A percentile compares a stretch with the other conserved stretches of the same genome.
Conservation (phyloP, 2,888 invertebrate species). For the Apamea monoglypha region DNA sequence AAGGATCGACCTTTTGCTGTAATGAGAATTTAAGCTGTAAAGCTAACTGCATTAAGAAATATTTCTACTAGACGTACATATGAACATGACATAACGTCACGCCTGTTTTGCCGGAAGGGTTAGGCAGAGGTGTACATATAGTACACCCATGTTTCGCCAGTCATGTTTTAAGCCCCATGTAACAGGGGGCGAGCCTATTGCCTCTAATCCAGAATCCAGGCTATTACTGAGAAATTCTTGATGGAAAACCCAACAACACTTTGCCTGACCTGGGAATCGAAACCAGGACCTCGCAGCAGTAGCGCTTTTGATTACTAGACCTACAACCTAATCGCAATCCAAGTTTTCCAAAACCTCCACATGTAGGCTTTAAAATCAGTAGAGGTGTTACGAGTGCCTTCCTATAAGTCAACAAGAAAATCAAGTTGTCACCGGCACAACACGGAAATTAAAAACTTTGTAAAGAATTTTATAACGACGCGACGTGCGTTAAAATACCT, state of each 20-base stretch:
- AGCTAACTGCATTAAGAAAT: background rate
- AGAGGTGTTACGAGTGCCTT: background rate
- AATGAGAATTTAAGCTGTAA: background rate
- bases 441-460: conserved; percentile 7
- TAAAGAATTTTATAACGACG: conserved; percentile 16
- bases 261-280: background rate
- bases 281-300: background rate
- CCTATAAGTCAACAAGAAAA: conserved; percentile 10
- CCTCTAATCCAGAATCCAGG: background rate
- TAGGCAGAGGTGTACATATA: too few relatives aligned
- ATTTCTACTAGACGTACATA: background rate
- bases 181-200: background rate
- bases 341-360: background rate
- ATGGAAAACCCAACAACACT: background rate
- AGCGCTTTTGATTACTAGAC: background rate
- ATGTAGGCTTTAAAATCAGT: background rate
- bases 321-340: background rate
- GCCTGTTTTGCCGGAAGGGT: too few relatives aligned
- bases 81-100: too few relatives aligned
- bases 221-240: background rate
- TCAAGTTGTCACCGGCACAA: conserved; percentile 15
- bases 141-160: background rate
- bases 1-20: conserved; percentile 1
- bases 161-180: background rate
- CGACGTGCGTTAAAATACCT: background rate